Evolutionary conservation across 1,140 invertebrate genomes (phyloP), one percentile per base, ranked within the genome.

Genomic region (Heliothis virescens): DNA sequence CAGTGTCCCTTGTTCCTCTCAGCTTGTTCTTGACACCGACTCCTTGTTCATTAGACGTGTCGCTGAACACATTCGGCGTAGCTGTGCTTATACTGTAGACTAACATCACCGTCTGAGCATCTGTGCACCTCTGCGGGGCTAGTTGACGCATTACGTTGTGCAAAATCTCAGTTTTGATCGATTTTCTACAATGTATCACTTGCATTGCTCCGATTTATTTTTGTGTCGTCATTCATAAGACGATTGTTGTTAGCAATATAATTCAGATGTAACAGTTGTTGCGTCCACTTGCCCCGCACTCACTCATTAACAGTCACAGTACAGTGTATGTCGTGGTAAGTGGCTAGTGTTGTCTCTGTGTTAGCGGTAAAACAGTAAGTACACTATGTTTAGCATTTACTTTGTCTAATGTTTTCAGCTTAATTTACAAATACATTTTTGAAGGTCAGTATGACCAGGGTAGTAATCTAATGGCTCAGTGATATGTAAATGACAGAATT

Each of bases 351-450:
- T 63, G 29, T 63, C n/a, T 59, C 21, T 21, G 18, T 59, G 57
- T 59, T 59, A 47, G 62, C 47, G 41, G 41, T 65, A 65, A 65
- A 26, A 59, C 57, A 59, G 57, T 59, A 59, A 59, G 57, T 59
- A 59, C 57, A 26, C 2, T 26, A 10, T 59, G 0, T 26, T 29
- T 59, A 21, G 57, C 62, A 48, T 16, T 65, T 18, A 18, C 16
- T 41, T 47, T 63, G 18, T 18, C 13, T 7, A 41, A n/a, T 48
- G 48, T 21, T 65, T 48, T 65, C 62, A 65, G 41, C 62, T 65
- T 65, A 65, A 48, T 65, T 65, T 65, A 65, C 62, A 65, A 65
- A 65, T 48, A 18, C 0, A 65, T n/a, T n/a, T n/a, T n/a, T n/a
- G n/a, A n/a, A n/a, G n/a, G n/a, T n/a, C n/a, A n/a, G n/a, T n/a